Conservation (phyloP, 2,797 vertebrate genomes). For the Sebastes cheni region DNA sequence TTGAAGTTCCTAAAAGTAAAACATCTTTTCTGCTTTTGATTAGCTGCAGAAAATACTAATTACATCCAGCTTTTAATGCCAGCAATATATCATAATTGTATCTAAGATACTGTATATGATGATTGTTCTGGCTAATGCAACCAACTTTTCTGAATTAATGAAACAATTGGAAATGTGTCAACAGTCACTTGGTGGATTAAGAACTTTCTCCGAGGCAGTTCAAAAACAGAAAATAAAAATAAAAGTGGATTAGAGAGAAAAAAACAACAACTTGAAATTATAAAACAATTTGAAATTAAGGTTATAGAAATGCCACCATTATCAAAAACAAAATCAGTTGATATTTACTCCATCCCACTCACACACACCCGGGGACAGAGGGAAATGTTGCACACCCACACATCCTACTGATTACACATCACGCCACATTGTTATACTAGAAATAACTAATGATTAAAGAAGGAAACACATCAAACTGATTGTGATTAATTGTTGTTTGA, state of each 20-base stretch:
- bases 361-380: slow-evolving; percentile 14
- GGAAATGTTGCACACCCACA: slow-evolving; percentile 8
- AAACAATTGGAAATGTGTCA: neutral
- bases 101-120: neutral
- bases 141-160: neutral
- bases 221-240: slow-evolving; percentile 1
- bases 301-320: slow-evolving; percentile 26
- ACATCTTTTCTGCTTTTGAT: no score
- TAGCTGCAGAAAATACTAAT: no score
- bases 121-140: neutral
- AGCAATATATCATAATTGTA: neutral
- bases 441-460: slow-evolving; percentile 17
- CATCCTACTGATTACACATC: neutral
- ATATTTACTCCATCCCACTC: slow-evolving; percentile 38
- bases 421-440: neutral
- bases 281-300: slow-evolving; percentile 1
- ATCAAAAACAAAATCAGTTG: slow-evolving; percentile 38
- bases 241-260: neutral
- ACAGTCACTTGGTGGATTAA: neutral
- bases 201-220: neutral
- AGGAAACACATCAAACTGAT: slow-evolving; percentile 17
- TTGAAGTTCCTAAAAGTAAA: no score
- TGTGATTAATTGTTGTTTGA: slow-evolving; percentile 2
- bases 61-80: neutral
- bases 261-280: neutral